phyloP scores from a whole-genome alignment of 2,888 invertebrate genomes.

The Harpalus rubripes region DNA sequence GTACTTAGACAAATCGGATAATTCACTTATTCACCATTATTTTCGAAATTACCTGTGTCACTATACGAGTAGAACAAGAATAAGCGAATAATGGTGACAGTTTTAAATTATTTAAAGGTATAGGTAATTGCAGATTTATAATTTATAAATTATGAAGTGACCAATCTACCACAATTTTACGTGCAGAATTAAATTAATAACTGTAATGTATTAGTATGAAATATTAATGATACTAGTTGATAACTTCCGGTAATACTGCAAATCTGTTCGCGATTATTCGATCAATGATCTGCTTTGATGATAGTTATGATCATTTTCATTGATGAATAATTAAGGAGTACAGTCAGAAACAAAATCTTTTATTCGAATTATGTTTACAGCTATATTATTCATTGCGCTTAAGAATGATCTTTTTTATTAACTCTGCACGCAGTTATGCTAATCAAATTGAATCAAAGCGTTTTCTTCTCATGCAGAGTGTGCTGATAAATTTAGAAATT shows the following conservation, averaged over 20 bases:
- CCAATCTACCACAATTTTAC: too few relatives aligned
- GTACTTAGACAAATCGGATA: too few relatives aligned
- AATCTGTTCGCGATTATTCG: neutral
- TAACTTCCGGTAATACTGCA: neutral
- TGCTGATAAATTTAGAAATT: constrained; percentile 54
- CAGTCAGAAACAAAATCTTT: neutral
- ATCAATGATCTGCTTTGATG: neutral
- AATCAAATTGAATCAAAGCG: constrained; percentile 58
- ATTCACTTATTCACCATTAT: too few relatives aligned
- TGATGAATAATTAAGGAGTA: neutral
- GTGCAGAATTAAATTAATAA: neutral
- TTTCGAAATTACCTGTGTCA: too few relatives aligned
- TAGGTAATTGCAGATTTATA: too few relatives aligned
- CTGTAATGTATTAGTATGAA: neutral
- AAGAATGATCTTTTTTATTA: constrained; percentile 45
- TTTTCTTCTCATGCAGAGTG: constrained; percentile 45
- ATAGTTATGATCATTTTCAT: neutral
- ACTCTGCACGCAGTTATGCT: constrained; percentile 52
- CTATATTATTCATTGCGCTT: constrained; percentile 36
- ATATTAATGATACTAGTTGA: neutral
- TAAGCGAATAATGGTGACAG: too few relatives aligned
- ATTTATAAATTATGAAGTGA: neutral
- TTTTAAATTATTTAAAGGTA: too few relatives aligned
- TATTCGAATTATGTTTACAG: constrained; percentile 37
- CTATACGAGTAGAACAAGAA: too few relatives aligned